Evolutionary conservation across 2,888 invertebrate species (phyloP).

Genomic region (Noctua comes): DNA sequence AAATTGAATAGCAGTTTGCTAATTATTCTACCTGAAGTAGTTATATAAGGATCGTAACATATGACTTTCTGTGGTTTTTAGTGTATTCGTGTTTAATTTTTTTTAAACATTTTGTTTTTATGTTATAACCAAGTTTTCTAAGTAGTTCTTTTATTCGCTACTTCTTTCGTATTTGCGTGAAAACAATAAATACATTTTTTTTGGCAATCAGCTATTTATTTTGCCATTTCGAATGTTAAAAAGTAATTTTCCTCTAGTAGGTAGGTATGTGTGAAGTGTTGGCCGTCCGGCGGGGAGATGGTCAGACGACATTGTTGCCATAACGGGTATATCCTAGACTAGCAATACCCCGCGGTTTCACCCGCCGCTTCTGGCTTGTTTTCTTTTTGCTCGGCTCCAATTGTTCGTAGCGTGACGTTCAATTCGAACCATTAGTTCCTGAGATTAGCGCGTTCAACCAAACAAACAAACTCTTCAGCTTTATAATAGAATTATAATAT

Average conservation of each 20-base stretch:
- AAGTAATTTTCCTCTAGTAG: background rate
- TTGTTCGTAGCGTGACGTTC: too few relatives aligned
- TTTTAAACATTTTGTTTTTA: background rate
- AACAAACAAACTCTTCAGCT: too few relatives aligned
- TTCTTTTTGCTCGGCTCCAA: too few relatives aligned
- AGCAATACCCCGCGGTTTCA: too few relatives aligned
- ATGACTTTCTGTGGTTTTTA: background rate
- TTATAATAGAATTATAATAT: too few relatives aligned
- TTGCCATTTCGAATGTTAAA: too few relatives aligned
- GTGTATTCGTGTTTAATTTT: background rate
- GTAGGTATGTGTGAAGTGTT: background rate
- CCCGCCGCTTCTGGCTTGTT: too few relatives aligned
- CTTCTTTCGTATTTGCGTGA: background rate
- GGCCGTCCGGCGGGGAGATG: background rate
- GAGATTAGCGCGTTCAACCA: too few relatives aligned
- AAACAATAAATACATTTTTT: background rate
- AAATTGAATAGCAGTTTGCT: slow-evolving; percentile 24
- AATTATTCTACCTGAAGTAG: background rate
- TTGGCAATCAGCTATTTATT: background rate
- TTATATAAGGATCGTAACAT: background rate
- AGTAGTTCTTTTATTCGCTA: background rate
- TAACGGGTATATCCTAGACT: background rate
- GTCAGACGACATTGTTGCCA: background rate
- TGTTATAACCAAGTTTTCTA: background rate
- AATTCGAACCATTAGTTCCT: too few relatives aligned